Conservation (phyloP, 2,888 invertebrate species). For the Eilema depressum region DNA sequence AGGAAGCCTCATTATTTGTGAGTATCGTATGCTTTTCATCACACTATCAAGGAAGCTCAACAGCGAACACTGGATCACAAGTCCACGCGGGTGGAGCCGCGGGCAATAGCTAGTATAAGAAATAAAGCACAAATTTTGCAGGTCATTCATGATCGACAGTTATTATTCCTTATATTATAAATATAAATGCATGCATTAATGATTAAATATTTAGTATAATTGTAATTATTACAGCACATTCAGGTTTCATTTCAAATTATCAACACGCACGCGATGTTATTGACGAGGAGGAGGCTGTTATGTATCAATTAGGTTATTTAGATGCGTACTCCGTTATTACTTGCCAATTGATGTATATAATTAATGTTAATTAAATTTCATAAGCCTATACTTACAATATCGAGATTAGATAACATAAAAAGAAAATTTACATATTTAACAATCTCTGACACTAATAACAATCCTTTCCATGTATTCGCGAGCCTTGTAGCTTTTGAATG, state of each 20-base stretch:
- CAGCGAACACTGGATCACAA: too few species aligned
- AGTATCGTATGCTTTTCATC: too few species aligned
- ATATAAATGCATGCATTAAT: neutral
- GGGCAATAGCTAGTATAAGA: too few species aligned
- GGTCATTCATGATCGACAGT: neutral
- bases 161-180: constrained; percentile 17
- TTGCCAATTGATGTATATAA: constrained; percentile 5
- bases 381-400: neutral
- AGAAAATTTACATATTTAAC: neutral
- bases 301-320: constrained; percentile 39
- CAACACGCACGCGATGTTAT: constrained; percentile 28
- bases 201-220: constrained; percentile 23
- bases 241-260: constrained; percentile 37
- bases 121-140: neutral
- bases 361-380: neutral
- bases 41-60: too few species aligned
- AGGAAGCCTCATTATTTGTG: too few species aligned
- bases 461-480: too few species aligned
- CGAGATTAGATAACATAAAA: neutral
- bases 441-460: neutral
- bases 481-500: too few species aligned
- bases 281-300: neutral
- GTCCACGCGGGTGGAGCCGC: too few species aligned
- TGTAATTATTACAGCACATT: constrained; percentile 15
- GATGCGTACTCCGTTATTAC: constrained; percentile 21